Evolutionary conservation across 2,113 vertebrate species (phyloP).

Genomic region (Syrrhaptes paradoxus): DNA sequence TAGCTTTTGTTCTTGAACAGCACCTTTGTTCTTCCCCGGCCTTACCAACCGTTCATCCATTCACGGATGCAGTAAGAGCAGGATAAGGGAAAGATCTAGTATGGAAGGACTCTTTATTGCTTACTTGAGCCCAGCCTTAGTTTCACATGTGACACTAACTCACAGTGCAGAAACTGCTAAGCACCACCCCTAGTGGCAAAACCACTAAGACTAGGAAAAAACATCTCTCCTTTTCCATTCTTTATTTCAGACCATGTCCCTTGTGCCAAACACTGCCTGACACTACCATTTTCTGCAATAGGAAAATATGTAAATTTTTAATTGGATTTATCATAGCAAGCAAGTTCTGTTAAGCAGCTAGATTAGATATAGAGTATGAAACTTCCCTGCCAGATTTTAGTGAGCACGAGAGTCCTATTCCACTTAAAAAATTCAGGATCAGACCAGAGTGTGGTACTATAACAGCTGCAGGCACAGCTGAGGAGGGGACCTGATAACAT

Average conservation of each 20-base stretch:
- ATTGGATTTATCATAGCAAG: not conserved
- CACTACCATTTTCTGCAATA: not conserved
- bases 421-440: not conserved
- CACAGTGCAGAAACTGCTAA: not conserved
- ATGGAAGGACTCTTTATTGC: not conserved
- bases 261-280: not conserved
- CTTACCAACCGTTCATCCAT: not conserved
- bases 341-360: not conserved
- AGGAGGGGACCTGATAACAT: not conserved
- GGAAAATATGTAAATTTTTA: not conserved
- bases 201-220: not conserved
- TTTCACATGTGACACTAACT: not conserved
- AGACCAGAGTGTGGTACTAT: not conserved
- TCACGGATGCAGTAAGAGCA: not conserved
- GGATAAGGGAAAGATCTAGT: not conserved
- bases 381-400: not conserved
- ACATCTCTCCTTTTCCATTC: not conserved
- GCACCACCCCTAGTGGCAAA: not conserved
- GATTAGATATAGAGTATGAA: not conserved
- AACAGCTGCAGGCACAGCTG: not conserved
- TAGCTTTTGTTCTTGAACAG: not conserved
- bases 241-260: not conserved
- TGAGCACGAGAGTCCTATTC: not conserved
- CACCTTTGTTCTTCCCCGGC: slow-evolving; percentile 9
- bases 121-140: not conserved